These are phyloP conservation scores for Mustelus asterias DNA, from an alignment of 2,113 vertebrate genomes.

Conservation along the genomic window DNA sequence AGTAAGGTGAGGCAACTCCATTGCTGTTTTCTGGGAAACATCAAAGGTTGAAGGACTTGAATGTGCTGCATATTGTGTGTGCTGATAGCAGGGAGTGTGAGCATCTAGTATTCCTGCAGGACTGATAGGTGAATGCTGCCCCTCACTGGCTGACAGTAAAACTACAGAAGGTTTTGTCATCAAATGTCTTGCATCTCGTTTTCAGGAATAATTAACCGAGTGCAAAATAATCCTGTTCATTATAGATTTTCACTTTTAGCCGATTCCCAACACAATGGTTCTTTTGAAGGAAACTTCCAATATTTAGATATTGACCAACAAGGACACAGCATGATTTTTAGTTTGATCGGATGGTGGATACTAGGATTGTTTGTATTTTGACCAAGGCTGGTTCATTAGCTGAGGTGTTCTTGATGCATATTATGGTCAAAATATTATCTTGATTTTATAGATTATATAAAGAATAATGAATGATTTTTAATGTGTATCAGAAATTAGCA, in stretches of 20 bases:
- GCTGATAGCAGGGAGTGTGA: neutral
- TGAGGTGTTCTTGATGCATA: neutral
- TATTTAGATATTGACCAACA: neutral
- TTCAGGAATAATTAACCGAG: neutral
- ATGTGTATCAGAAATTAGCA: neutral
- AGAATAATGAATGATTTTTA: neutral
- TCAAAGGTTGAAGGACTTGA: neutral
- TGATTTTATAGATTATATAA: neutral
- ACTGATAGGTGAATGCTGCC: constrained; percentile 25
- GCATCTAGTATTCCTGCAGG: neutral
- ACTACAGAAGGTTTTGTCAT: neutral
- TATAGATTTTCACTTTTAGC: neutral
- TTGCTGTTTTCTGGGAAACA: neutral
- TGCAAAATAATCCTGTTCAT: neutral
- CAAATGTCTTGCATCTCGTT: neutral
- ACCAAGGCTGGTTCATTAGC: neutral
- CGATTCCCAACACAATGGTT: neutral
- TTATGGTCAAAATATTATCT: neutral
- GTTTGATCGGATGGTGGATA: neutral
- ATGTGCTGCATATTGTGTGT: neutral
- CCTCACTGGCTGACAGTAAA: neutral
- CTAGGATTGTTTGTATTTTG: neutral
- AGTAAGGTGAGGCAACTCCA: neutral
- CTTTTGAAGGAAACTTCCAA: neutral
- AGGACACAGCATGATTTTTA: neutral